Evolutionary conservation across 2,797 vertebrate genomes (phyloP).

Genomic region (Darevskia nairensis): DNA sequence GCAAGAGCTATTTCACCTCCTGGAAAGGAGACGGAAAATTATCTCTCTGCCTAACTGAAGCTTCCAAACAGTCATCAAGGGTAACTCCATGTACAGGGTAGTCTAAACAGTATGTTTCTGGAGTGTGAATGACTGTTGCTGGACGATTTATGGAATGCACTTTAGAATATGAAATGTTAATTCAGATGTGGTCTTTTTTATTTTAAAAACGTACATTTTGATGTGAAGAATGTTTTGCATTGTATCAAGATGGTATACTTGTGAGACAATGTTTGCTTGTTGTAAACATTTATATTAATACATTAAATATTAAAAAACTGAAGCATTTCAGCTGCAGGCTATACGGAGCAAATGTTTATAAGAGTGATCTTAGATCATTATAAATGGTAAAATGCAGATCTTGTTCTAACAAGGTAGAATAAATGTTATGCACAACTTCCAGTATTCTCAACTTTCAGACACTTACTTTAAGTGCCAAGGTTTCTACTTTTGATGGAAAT

Average conservation of each 20-base stretch:
- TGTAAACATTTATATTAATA: constrained; percentile 29
- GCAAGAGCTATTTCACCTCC: neutral
- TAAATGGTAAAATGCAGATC: constrained; percentile 49
- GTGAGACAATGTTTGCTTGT: constrained; percentile 11
- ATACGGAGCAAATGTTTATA: constrained; percentile 52
- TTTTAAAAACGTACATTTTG: neutral
- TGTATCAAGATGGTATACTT: neutral
- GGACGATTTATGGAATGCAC: neutral
- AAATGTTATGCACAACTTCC: constrained; percentile 57
- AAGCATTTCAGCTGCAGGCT: constrained; percentile 12
- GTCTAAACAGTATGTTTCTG: neutral
- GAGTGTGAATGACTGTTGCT: neutral
- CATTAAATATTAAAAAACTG: too few relatives aligned
- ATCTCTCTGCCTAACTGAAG: too few relatives aligned
- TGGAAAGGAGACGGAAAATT: neutral
- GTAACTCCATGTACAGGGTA: neutral
- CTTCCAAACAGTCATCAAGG: too few relatives aligned
- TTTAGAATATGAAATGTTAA: neutral
- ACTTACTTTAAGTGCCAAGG: constrained; percentile 60
- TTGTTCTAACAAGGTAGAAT: constrained; percentile 42
- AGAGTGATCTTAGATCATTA: constrained; percentile 35
- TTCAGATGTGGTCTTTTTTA: neutral
- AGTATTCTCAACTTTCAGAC: constrained; percentile 47
- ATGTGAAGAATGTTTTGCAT: neutral
- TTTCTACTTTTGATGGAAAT: constrained; percentile 71